Evolutionary conservation across 1,140 invertebrate genomes (phyloP), one percentile per base, ranked within the genome.

Genomic region (Megathymus violae): DNA sequence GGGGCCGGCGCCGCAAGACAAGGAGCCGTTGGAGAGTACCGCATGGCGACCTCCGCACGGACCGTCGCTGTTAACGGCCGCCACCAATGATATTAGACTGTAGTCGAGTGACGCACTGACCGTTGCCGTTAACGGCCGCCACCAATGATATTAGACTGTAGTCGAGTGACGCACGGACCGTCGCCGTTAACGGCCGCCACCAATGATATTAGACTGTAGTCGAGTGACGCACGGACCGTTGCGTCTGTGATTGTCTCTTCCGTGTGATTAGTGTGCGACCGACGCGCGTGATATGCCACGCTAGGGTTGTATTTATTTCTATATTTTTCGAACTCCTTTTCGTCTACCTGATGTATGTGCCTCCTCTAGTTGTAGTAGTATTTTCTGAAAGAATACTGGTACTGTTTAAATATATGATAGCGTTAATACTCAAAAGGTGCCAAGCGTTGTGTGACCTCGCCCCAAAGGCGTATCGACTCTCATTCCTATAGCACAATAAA

Each of bases 341-440:
- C 78, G 82, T 85, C 76, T 78, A 82, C 78, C 80, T 82, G 85
- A 87, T 81, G 77, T 72, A 80, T 83, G 84, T 85, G 85, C 82
- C 81, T 87, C 82, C 77, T 82, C 71, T 84, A 86, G 82, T 78
- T 61, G 74, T 84, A 82, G 78, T 65, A 58, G 69, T 69, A 71
- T 74, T 74, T 71, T 80, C 76, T 72, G 76, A 80, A 77, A 64
- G 78, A 77, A 78, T 77, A 76, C 76, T 76, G 77, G 66, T 76
- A 76, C 62, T 70, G 62, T 79, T 78, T n/a, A 69, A 76, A 69
- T 74, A 71, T 74, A 76, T 70, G 67, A 72, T 86, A 86, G 84
- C 64, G 69, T 82, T 79, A 88, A 89, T 89, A 89, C 86, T 89
- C 85, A 89, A 71, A 85, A 79, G 78, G 82, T 87, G 84, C 82